These are phyloP conservation scores for Euphonia xanthogaster DNA, from an alignment of 2,797 vertebrate genomes.

Conservation along the genomic window DNA sequence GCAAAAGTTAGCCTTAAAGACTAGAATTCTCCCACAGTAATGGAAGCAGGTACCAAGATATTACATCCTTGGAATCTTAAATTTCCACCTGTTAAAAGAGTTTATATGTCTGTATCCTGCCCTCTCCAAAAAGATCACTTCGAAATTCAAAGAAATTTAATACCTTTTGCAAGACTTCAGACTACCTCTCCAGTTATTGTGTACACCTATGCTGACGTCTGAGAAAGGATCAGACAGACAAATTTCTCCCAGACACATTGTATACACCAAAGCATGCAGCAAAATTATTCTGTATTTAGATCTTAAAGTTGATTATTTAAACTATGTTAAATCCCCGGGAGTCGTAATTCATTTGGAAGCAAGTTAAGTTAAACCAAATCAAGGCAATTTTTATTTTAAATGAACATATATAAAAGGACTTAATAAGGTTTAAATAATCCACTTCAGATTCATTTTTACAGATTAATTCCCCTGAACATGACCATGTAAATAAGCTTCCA, in stretches of 20 bases:
- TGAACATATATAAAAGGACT: neutral
- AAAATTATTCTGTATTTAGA: constrained; percentile 22
- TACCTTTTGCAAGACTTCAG: neutral
- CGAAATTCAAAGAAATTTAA: neutral
- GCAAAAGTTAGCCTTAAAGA: neutral
- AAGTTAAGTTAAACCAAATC: constrained; percentile 54
- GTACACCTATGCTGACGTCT: neutral
- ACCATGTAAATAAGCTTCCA: neutral
- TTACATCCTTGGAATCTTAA: neutral
- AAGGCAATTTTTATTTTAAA: constrained; percentile 40
- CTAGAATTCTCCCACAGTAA: neutral
- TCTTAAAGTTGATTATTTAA: constrained; percentile 57
- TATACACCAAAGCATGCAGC: neutral
- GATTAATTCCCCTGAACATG: constrained; percentile 36
- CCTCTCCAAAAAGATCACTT: neutral
- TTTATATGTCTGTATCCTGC: neutral
- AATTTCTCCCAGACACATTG: neutral
- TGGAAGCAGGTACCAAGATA: neutral
- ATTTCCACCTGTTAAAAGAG: neutral
- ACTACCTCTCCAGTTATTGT: neutral
- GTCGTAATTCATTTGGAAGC: constrained; percentile 1
- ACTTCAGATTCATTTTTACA: constrained; percentile 30
- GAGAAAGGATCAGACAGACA: neutral
- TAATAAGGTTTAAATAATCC: constrained; percentile 56
- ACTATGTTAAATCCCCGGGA: constrained; percentile 22